These are phyloP conservation scores for Aleiodes leptofemur DNA, from an alignment of 2,888 invertebrate species.

Conservation along the genomic window DNA sequence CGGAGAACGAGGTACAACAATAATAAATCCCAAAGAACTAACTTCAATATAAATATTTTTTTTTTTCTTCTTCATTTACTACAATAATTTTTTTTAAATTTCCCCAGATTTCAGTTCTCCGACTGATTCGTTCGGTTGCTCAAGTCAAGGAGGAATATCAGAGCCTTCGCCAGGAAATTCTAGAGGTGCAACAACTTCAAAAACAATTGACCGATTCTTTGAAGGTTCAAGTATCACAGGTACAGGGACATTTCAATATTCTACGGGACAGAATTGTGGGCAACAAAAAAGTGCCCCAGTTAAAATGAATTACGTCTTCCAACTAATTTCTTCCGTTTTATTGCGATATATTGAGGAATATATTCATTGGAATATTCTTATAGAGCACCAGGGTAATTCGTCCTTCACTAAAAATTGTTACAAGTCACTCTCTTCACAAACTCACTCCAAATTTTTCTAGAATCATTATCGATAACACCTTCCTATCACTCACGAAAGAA, in stretches of 20 bases:
- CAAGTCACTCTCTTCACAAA: no score
- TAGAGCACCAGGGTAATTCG: no score
- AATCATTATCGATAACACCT: no score
- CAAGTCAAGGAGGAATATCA: conserved; percentile 87
- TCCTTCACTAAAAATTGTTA: no score
- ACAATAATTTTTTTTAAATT: conserved; percentile 41
- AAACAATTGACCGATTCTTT: conserved; percentile 86
- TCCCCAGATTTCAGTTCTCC: conserved; percentile 82
- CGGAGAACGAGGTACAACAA: conserved; percentile 75
- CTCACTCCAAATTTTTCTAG: no score
- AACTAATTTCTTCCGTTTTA: no score
- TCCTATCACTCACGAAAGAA: no score
- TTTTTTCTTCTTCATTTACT: not conserved
- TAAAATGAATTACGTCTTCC: conserved; percentile 60
- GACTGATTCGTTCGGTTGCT: conserved; percentile 85
- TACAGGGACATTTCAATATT: conserved; percentile 85
- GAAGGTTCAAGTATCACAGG: conserved; percentile 82
- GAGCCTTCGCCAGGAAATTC: conserved; percentile 85
- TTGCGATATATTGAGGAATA: no score
- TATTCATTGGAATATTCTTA: not conserved
- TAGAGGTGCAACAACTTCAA: conserved; percentile 88
- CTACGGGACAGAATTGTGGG: conserved; percentile 83
- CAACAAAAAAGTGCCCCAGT: conserved; percentile 65
- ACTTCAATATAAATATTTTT: no score
- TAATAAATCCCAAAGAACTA: not conserved